Percentiles rank a stretch among this genome's conserved stretches.
These are phyloP conservation scores for Drosophila lutescens DNA, from an alignment of 2,888 invertebrate genomes.

Conservation along the genomic window DNA sequence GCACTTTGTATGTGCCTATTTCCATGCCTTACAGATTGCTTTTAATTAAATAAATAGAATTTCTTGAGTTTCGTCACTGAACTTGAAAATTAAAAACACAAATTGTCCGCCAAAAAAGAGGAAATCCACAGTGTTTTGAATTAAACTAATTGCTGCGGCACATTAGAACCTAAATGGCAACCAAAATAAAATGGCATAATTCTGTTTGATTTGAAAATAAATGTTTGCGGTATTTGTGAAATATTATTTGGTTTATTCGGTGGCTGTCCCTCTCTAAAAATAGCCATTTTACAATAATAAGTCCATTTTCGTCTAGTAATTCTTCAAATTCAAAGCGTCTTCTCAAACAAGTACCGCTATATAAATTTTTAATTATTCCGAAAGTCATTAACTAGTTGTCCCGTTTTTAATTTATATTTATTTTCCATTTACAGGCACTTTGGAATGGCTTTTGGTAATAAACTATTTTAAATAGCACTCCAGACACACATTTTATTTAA, in stretches of 20 bases:
- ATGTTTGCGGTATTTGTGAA: neutral
- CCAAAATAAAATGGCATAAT: conserved; percentile 4
- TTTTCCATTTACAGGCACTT: neutral
- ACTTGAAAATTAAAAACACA: conserved; percentile 69
- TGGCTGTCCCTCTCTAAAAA: neutral
- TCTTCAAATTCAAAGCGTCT: neutral
- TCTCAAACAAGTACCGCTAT: neutral
- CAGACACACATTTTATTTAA: conserved; percentile 1
- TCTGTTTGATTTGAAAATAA: conserved; percentile 4
- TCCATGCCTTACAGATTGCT: conserved; percentile 44
- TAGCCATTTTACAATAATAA: neutral
- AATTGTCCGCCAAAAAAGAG: conserved; percentile 22
- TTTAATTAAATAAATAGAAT: conserved; percentile 52
- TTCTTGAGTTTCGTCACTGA: conserved; percentile 54
- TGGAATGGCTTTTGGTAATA: neutral
- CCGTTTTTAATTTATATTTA: neutral
- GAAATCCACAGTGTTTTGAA: conserved; percentile 6
- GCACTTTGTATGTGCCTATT: conserved; percentile 42
- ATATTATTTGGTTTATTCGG: neutral
- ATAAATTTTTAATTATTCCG: neutral
- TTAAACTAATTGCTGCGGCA: conserved; percentile 27
- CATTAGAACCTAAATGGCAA: conserved; percentile 24
- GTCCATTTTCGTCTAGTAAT: neutral
- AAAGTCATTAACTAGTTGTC: neutral
- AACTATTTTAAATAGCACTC: conserved; percentile 2